Conservation (phyloP, 2,888 invertebrate genomes). For the Chouioia cunea region DNA sequence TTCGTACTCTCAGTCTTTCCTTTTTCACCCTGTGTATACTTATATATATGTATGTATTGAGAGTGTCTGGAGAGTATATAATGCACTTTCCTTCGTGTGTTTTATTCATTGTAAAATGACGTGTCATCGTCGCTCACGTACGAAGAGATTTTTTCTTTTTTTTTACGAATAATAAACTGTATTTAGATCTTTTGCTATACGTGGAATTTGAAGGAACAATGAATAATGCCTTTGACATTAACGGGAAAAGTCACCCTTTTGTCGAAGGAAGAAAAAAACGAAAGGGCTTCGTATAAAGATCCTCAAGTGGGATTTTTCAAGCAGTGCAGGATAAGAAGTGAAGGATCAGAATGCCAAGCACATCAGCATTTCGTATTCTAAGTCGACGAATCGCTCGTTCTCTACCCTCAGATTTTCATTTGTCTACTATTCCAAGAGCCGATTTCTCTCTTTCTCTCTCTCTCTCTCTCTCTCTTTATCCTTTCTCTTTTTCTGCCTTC, state of each 20-base stretch:
- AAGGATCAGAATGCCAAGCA: constrained; percentile 14
- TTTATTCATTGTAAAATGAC: too few relatives aligned
- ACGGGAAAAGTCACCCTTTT: too few relatives aligned
- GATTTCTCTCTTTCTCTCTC: neutral
- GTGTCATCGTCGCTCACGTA: too few relatives aligned
- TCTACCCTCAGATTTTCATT: constrained; percentile 28
- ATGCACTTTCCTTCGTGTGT: too few relatives aligned
- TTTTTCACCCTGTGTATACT: too few relatives aligned
- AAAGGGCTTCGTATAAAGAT: neutral
- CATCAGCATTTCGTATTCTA: constrained; percentile 23
- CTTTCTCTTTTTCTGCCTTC: neutral
- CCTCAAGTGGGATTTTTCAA: constrained; percentile 18
- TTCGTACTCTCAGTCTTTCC: neutral
- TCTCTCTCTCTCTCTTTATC: neutral
- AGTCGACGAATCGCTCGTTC: constrained; percentile 14
- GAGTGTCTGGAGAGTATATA: too few relatives aligned
- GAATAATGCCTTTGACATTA: too few relatives aligned
- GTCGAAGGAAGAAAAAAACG: neutral
- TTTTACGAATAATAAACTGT: too few relatives aligned
- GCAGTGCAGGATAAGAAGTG: constrained; percentile 1
- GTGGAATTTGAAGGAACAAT: too few relatives aligned
- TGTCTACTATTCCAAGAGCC: constrained; percentile 3
- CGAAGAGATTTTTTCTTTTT: too few relatives aligned
- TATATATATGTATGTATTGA: too few relatives aligned
- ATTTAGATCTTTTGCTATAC: too few relatives aligned